phyloP scores from a whole-genome alignment of 2,113 vertebrate species.

The Megaleporinus macrocephalus region DNA sequence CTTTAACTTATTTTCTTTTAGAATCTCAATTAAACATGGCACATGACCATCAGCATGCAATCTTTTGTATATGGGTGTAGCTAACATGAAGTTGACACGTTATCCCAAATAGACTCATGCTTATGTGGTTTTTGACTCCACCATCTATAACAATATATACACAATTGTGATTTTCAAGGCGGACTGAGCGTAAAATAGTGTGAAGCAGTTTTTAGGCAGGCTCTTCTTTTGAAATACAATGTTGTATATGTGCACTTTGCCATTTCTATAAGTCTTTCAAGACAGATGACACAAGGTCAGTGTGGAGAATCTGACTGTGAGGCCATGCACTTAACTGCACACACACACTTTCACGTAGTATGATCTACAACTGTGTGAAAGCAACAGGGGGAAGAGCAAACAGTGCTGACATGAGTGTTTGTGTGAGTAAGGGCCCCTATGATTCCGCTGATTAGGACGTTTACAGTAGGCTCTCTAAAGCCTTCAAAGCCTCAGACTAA shows the following conservation, averaged over 20 bases:
- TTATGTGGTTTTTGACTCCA: no score
- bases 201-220: no score
- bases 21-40: no score
- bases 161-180: no score
- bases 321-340: background rate
- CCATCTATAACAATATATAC: no score
- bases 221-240: background rate
- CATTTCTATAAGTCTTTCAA: background rate
- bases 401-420: conserved; percentile 44
- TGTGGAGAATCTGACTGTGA: background rate
- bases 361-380: conserved; percentile 1
- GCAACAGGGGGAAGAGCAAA: conserved; percentile 19
- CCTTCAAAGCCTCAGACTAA: background rate
- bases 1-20: no score
- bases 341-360: background rate
- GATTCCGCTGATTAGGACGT: conserved; percentile 37
- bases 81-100: no score
- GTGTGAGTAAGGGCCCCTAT: conserved; percentile 15
- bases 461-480: conserved; percentile 23
- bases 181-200: no score
- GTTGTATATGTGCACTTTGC: no score
- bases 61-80: no score
- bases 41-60: no score
- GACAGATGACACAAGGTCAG: background rate
- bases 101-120: no score